phyloP scores from a whole-genome alignment of 2,113 vertebrate species.

The Elaphurus davidianus region DNA sequence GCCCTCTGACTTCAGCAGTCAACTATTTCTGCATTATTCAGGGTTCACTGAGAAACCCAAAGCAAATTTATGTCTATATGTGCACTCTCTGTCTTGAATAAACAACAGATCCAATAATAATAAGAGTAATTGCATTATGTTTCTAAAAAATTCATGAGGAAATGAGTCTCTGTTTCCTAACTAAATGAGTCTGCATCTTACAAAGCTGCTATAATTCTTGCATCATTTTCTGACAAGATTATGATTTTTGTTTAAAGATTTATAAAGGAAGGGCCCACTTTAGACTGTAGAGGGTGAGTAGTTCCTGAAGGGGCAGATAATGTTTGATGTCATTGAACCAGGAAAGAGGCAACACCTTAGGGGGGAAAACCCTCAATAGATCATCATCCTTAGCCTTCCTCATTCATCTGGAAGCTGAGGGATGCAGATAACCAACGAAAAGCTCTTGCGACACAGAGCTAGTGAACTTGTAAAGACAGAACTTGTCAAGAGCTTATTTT shows the following conservation, averaged over 20 bases:
- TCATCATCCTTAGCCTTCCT: neutral
- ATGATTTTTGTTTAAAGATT: neutral
- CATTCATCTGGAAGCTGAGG: neutral
- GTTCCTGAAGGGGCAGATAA: neutral
- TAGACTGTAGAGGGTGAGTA: neutral
- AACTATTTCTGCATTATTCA: neutral
- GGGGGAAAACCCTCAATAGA: neutral
- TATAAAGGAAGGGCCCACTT: neutral
- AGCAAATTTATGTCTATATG: neutral
- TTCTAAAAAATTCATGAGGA: constrained; percentile 12
- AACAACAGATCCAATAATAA: constrained; percentile 22
- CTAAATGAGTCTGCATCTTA: neutral
- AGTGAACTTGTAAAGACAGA: neutral
- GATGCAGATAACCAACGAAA: neutral
- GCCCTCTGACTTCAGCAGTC: neutral
- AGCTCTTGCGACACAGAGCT: neutral
- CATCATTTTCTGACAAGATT: neutral
- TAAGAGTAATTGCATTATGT: neutral
- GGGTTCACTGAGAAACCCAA: neutral
- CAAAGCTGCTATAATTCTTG: neutral
- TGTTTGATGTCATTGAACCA: neutral
- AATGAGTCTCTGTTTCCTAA: neutral
- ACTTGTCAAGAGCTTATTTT: neutral
- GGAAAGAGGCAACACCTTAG: neutral
- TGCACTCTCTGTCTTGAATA: neutral